Evolutionary conservation across 2,797 vertebrate genomes (phyloP).

Genomic region (Cheirogaleus major): DNA sequence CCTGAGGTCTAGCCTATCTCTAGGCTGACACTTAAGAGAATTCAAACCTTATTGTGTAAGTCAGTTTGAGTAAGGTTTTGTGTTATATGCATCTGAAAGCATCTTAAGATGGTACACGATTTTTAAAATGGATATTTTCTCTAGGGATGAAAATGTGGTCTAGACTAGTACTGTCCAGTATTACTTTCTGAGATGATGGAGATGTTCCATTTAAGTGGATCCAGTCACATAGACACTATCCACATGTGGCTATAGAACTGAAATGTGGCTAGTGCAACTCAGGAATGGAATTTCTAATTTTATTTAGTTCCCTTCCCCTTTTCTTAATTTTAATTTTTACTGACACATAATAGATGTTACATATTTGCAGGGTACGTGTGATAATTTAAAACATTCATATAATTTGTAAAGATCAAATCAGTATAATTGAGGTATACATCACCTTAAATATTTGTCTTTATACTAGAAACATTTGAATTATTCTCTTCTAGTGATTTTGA

Average conservation of each 20-base stretch:
- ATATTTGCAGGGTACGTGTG: background rate
- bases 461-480: background rate
- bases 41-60: background rate
- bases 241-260: background rate
- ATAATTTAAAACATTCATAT: background rate
- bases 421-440: background rate
- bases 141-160: background rate
- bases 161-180: background rate
- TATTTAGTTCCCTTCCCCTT: background rate
- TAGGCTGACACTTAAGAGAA: background rate
- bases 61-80: background rate
- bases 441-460: background rate
- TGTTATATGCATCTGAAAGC: background rate
- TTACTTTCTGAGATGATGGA: background rate
- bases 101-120: background rate
- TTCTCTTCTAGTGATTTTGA: background rate
- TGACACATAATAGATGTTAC: background rate
- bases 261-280: background rate
- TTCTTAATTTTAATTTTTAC: background rate
- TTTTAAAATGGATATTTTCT: slow-evolving; percentile 26
- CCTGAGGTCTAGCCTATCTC: background rate
- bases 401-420: background rate
- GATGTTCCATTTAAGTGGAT: background rate
- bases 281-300: slow-evolving; percentile 12
- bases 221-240: background rate